Evolutionary conservation across 2,113 vertebrate species (phyloP).

Genomic region (Nothocercus julius): DNA sequence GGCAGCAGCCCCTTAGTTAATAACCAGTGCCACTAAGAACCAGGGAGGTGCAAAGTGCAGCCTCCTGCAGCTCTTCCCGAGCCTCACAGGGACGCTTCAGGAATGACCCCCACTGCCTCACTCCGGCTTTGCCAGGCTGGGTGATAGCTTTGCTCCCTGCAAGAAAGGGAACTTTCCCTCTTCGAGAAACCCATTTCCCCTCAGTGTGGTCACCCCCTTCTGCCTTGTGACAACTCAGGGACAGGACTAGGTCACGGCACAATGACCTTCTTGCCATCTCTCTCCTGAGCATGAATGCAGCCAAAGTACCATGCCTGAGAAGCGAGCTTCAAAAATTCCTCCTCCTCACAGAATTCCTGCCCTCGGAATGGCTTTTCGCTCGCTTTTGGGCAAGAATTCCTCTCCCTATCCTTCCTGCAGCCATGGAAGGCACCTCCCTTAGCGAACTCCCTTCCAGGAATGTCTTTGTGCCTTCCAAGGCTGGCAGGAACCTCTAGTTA

Average conservation of each 20-base stretch:
- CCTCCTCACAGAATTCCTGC: background rate
- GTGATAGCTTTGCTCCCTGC: background rate
- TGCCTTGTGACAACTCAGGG: background rate
- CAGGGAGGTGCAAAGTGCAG: background rate
- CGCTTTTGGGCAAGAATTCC: background rate
- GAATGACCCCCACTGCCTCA: background rate
- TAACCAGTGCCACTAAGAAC: background rate
- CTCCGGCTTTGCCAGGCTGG: background rate
- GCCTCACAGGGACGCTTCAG: background rate
- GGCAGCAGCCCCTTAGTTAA: background rate
- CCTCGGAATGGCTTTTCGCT: background rate
- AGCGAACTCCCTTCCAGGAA: background rate
- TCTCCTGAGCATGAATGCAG: background rate
- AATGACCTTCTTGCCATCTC: background rate
- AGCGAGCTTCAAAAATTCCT: background rate
- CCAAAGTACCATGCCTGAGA: background rate
- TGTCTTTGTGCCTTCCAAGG: background rate
- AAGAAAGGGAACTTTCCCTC: rapidly evolving
- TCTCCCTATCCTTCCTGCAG: background rate
- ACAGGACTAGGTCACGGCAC: background rate
- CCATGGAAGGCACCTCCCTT: background rate
- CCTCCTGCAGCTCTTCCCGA: background rate
- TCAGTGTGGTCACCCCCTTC: background rate
- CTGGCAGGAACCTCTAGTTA: background rate
- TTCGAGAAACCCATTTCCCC: background rate